Evolutionary conservation across 2,797 vertebrate genomes (phyloP), one percentile per base, ranked within the genome.

Genomic region (Melanotaenia pygmaea): DNA sequence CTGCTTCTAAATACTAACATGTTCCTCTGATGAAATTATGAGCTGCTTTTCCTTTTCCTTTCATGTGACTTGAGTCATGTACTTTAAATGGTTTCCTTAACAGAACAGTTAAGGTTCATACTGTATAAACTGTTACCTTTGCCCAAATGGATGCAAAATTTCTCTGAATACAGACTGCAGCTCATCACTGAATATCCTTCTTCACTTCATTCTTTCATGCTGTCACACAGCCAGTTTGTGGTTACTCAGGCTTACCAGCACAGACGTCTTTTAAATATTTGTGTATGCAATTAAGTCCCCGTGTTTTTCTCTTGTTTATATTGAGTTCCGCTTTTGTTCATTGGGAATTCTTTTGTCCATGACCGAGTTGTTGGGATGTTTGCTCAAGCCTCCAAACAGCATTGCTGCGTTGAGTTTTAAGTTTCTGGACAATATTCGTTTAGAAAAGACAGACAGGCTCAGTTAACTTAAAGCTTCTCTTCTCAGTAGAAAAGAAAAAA

Each of bases 321-420:
- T 38, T 78, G 75, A 84, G 64, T 71, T 72, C 87, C 76, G 66
- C 78, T 51, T 82, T 28, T 65, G 54, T n/a, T 79, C 77, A n/a
- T 32, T 45, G 32, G 34, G 54, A 64, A 24, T 64, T 76, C 58
- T 68, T 83, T 73, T 64, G 75, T 76, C 72, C 84, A 80, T 64
- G 66, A 91, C 80, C 85, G 80, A 77, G 78, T 60, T 24, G 78
- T 72, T 86, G 82, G 73, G 79, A 78, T 82, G 40, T 64, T 63
- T 74, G 70, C 64, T 63, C 64, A 51, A 54, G 54, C 40, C 70
- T 78, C 64, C 70, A 73, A 85, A 82, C 57, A 86, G 61, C 85
- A 64, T 59, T 57, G 64, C 69, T 65, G 73, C 76, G 79, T 73
- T 82, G 85, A 77, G 90, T 87, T 88, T 80, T 67, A 80, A 64